These are phyloP conservation scores for Prunella strophiata DNA, from an alignment of 2,797 vertebrate genomes.

Conservation along the genomic window DNA sequence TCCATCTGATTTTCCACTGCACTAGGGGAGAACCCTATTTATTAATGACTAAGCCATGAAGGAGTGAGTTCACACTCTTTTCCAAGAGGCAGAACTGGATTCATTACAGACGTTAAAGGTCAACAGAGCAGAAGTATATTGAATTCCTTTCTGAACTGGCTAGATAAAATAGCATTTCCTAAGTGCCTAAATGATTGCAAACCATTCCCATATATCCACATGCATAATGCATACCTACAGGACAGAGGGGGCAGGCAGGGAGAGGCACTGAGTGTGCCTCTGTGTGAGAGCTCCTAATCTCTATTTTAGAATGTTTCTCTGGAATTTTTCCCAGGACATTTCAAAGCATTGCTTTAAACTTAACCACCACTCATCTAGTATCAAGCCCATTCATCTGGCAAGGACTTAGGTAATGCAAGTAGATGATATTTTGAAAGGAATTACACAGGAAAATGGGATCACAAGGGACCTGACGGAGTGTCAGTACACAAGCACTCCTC, in stretches of 20 bases:
- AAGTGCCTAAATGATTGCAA: slow-evolving; percentile 18
- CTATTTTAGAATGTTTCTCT: slow-evolving; percentile 55
- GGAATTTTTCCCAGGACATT: slow-evolving; percentile 69
- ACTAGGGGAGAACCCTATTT: slow-evolving; percentile 36
- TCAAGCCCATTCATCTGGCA: slow-evolving; percentile 23
- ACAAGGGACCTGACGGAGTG: neutral
- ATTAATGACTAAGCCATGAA: slow-evolving; percentile 51
- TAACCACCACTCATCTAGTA: slow-evolving; percentile 50
- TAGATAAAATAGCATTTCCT: slow-evolving; percentile 51
- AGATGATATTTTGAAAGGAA: slow-evolving; percentile 33
- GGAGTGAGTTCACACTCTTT: slow-evolving; percentile 48
- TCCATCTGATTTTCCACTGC: slow-evolving; percentile 50
- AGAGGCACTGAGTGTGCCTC: neutral
- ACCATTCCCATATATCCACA: neutral
- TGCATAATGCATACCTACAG: neutral
- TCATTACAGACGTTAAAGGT: slow-evolving; percentile 63
- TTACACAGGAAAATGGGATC: slow-evolving; percentile 33
- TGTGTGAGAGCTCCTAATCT: slow-evolving; percentile 45
- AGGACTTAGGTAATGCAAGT: slow-evolving; percentile 38
- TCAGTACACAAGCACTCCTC: neutral
- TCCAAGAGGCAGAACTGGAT: slow-evolving; percentile 50
- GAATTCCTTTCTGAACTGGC: slow-evolving; percentile 39
- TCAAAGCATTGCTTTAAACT: slow-evolving; percentile 60
- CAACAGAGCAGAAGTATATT: slow-evolving; percentile 23
- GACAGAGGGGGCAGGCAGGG: neutral